These are phyloP conservation scores for Apostichopus japonicus DNA, from an alignment of 35 echinoderm and acorn worm genomes.

Conservation along the genomic window DNA sequence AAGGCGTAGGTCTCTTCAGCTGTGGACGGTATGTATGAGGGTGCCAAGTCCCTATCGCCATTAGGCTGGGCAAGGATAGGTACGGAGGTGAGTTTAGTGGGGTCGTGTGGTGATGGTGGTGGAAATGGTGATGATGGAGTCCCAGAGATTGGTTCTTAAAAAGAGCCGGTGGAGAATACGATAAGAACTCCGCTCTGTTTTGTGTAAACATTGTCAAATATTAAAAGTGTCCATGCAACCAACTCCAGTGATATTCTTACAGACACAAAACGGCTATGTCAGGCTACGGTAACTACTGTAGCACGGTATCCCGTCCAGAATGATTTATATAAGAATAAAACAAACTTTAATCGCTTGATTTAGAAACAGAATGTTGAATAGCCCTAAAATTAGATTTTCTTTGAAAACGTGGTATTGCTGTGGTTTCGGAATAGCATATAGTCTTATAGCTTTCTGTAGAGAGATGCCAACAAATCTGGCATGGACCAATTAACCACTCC, in stretches of 20 bases:
- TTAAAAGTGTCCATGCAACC: neutral
- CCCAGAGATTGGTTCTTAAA: slow-evolving; percentile 45
- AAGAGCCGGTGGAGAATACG: slow-evolving; percentile 24
- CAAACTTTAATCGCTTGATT: too few species aligned
- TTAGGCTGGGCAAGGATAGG: slow-evolving; percentile 67
- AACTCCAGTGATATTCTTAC: neutral
- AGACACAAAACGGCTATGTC: too few species aligned
- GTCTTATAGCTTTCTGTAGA: too few species aligned
- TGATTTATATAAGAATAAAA: too few species aligned
- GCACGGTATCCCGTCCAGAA: too few species aligned
- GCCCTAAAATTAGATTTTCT: too few species aligned
- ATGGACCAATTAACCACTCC: too few species aligned
- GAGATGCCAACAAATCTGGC: too few species aligned
- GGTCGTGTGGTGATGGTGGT: slow-evolving; percentile 33
- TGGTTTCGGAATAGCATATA: too few species aligned
- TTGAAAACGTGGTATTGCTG: too few species aligned
- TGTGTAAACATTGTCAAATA: slow-evolving; percentile 35
- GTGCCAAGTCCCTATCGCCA: slow-evolving; percentile 95
- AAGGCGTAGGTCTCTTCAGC: slow-evolving; percentile 80
- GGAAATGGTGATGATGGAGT: slow-evolving; percentile 45
- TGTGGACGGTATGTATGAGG: slow-evolving; percentile 84
- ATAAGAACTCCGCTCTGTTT: slow-evolving; percentile 45
- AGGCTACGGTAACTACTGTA: too few species aligned
- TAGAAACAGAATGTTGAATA: too few species aligned
- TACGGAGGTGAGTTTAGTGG: slow-evolving; percentile 33